These are phyloP conservation scores for Syrista parreyssii DNA, from an alignment of 2,888 invertebrate species.

Conservation along the genomic window DNA sequence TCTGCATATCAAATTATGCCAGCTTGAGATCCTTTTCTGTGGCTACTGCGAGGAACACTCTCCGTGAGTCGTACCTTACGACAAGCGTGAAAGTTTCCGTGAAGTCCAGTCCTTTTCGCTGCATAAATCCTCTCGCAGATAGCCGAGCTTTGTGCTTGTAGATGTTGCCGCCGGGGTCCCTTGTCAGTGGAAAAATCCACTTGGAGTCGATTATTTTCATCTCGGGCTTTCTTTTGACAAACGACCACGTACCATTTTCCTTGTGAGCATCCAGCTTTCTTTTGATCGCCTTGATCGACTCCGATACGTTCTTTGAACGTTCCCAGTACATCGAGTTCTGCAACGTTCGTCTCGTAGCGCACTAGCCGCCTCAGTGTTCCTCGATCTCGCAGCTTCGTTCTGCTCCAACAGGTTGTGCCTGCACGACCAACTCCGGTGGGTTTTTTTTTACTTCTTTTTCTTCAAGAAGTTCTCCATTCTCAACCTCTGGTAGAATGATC, in stretches of 20 bases:
- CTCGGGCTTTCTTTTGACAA: slow-evolving; percentile 11
- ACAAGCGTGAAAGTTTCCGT: slow-evolving; percentile 19
- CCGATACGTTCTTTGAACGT: no score
- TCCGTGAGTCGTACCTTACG: slow-evolving; percentile 10
- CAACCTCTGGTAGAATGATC: slow-evolving; percentile 10
- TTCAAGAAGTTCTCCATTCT: background rate
- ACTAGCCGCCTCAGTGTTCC: no score
- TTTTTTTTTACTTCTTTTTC: slow-evolving; percentile 6
- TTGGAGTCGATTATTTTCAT: slow-evolving; percentile 21
- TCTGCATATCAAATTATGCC: background rate
- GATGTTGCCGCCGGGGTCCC: slow-evolving; percentile 3
- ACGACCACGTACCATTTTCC: slow-evolving; percentile 21
- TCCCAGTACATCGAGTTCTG: no score
- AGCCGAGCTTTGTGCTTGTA: slow-evolving; percentile 23
- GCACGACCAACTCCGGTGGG: no score
- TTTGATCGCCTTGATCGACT: no score
- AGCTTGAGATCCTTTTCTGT: slow-evolving; percentile 3
- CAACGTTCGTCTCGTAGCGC: no score
- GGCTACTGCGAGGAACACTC: slow-evolving; percentile 7
- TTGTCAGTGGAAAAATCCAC: slow-evolving; percentile 10
- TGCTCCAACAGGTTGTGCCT: no score
- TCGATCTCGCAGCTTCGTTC: no score
- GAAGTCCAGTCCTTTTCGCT: slow-evolving; percentile 20
- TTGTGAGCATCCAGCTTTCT: slow-evolving; percentile 14
- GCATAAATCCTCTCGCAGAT: slow-evolving; percentile 21